These are phyloP conservation scores for Caenorhabditis latens DNA, from an alignment of 1,140 invertebrate species.

Conservation along the genomic window DNA sequence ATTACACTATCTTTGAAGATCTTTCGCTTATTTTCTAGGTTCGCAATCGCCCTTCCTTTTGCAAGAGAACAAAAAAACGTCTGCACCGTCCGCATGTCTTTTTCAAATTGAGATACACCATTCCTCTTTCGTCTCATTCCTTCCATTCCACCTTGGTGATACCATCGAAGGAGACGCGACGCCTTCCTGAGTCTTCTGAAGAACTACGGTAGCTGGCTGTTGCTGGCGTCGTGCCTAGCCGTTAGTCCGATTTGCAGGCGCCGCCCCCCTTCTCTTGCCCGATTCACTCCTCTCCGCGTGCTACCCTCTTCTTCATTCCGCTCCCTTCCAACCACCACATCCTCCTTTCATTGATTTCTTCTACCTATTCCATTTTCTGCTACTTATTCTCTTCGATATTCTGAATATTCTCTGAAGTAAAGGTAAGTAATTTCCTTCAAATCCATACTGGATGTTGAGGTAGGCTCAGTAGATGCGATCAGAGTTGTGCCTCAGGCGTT, in stretches of 20 bases:
- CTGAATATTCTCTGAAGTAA: neutral
- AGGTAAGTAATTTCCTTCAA: neutral
- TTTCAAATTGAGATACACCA: neutral
- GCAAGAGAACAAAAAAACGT: neutral
- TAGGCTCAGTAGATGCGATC: constrained; percentile 53
- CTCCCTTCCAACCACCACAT: neutral
- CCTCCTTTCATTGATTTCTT: neutral
- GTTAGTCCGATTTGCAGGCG: constrained; percentile 52
- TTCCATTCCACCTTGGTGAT: neutral
- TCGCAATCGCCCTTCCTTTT: no score
- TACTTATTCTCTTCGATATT: neutral
- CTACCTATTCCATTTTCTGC: neutral
- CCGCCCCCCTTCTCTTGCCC: neutral
- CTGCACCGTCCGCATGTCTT: neutral
- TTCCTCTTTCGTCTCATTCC: neutral
- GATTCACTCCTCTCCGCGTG: neutral
- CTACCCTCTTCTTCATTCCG: constrained; percentile 3
- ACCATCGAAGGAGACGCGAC: neutral
- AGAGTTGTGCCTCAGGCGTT: neutral
- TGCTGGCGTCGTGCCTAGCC: neutral
- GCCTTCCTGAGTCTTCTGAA: neutral
- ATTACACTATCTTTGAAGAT: no score
- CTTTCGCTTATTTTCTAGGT: no score
- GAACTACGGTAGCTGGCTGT: constrained; percentile 20
- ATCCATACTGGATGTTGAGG: neutral